A percentile compares a stretch with the other conserved stretches of the same genome.
These are phyloP conservation scores for Erannis defoliaria DNA, from an alignment of 2,888 invertebrate genomes.

Conservation along the genomic window DNA sequence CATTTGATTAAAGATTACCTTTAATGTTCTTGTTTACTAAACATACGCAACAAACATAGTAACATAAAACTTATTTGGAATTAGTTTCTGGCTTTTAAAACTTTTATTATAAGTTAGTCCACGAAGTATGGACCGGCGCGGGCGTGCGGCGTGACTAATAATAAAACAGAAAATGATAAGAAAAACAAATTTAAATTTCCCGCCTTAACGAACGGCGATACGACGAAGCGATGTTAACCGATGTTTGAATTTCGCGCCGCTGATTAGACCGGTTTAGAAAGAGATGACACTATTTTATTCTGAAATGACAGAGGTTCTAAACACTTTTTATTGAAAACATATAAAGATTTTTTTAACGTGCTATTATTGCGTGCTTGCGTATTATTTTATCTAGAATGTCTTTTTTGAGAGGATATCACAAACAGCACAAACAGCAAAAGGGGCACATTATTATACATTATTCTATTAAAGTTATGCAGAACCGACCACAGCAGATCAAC, in stretches of 20 bases:
- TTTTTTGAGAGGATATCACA: too few species aligned
- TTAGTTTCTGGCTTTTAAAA: too few species aligned
- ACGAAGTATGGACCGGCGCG: too few species aligned
- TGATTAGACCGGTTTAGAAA: constrained; percentile 57
- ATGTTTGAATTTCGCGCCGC: constrained; percentile 70
- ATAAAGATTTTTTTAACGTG: not conserved
- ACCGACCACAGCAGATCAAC: too few species aligned
- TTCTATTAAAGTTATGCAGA: too few species aligned
- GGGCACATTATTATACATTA: too few species aligned
- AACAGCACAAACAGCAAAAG: too few species aligned
- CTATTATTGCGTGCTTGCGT: too few species aligned
- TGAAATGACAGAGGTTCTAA: constrained; percentile 44
- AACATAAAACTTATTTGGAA: not conserved
- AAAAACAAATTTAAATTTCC: constrained; percentile 48
- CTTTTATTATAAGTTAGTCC: too few species aligned
- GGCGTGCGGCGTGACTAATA: not conserved
- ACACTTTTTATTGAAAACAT: constrained; percentile 39
- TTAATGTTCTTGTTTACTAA: not conserved
- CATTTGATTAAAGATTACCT: not conserved
- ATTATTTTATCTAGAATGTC: too few species aligned
- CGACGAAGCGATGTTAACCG: constrained; percentile 57
- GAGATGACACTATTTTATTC: constrained; percentile 58
- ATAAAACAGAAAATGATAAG: constrained; percentile 13
- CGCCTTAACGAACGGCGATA: constrained; percentile 57
- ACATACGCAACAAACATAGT: not conserved